Conservation (phyloP, 2,113 vertebrate species). For the Channa argus region DNA sequence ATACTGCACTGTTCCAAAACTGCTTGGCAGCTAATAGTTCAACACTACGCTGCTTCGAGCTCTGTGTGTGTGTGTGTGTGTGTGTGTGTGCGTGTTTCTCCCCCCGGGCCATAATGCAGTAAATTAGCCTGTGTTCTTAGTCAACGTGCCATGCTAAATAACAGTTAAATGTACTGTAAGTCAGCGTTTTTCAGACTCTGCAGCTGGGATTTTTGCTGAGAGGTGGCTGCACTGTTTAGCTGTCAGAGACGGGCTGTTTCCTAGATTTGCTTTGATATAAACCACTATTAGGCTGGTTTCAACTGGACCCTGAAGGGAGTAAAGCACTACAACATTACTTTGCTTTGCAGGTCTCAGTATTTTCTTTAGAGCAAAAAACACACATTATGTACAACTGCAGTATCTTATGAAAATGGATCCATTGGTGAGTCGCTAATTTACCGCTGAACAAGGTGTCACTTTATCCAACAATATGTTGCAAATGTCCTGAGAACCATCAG, state of each 20-base stretch:
- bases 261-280: conserved; percentile 49
- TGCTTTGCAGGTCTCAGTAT: conserved; percentile 34
- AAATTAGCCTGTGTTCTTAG: conserved; percentile 47
- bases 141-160: conserved; percentile 45
- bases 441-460: conserved; percentile 39
- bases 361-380: background rate
- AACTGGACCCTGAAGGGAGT: conserved; percentile 7
- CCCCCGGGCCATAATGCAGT: conserved; percentile 33
- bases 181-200: conserved; percentile 49
- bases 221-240: conserved; percentile 17
- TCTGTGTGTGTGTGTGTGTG: background rate
- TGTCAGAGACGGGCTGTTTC: conserved; percentile 40
- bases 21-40: background rate
- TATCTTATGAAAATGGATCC: background rate
- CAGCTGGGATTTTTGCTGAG: conserved; percentile 39
- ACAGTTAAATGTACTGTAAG: conserved; percentile 46
- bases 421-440: conserved; percentile 19
- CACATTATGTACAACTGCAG: background rate
- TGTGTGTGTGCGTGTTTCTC: background rate
- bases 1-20: background rate
- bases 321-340: background rate
- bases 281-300: conserved; percentile 18
- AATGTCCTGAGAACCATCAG: conserved; percentile 25
- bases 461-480: conserved; percentile 16
- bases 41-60: background rate